Evolutionary conservation across 2,797 vertebrate genomes (phyloP).

Genomic region (Linurgus olivaceus): DNA sequence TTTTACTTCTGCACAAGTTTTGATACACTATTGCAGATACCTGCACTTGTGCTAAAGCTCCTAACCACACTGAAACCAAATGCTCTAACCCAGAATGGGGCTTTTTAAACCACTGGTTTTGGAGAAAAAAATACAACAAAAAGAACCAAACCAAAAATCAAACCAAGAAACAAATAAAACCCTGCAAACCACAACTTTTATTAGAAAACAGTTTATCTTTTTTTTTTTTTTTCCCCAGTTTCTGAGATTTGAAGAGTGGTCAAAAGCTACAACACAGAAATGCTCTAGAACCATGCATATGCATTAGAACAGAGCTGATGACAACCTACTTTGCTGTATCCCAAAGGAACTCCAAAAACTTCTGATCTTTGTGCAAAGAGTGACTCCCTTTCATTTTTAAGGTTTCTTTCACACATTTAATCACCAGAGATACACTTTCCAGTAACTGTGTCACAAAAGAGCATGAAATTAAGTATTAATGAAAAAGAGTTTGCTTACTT

Average conservation of each 20-base stretch:
- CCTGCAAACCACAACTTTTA: neutral
- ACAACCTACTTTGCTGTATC: neutral
- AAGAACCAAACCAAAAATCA: neutral
- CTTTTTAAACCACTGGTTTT: neutral
- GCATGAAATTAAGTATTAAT: conserved; percentile 11
- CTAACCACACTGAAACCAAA: neutral
- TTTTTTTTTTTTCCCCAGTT: neutral
- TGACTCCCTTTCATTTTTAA: neutral
- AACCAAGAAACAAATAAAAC: neutral
- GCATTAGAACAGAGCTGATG: neutral
- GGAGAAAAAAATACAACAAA: neutral
- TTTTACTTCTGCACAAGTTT: neutral
- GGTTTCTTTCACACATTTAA: neutral
- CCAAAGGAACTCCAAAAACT: neutral
- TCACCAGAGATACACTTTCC: neutral
- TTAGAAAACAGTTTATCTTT: neutral
- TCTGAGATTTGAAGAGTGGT: neutral
- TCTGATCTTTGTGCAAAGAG: neutral
- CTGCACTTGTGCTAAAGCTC: neutral
- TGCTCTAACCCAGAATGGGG: neutral
- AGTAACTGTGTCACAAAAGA: neutral
- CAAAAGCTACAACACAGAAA: neutral
- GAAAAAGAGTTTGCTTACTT: conserved; percentile 84
- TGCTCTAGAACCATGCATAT: neutral
- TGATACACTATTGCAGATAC: neutral